Base-by-base conservation (phyloP, 2,797 vertebrate genomes). In the Falco biarmicus region DNA sequence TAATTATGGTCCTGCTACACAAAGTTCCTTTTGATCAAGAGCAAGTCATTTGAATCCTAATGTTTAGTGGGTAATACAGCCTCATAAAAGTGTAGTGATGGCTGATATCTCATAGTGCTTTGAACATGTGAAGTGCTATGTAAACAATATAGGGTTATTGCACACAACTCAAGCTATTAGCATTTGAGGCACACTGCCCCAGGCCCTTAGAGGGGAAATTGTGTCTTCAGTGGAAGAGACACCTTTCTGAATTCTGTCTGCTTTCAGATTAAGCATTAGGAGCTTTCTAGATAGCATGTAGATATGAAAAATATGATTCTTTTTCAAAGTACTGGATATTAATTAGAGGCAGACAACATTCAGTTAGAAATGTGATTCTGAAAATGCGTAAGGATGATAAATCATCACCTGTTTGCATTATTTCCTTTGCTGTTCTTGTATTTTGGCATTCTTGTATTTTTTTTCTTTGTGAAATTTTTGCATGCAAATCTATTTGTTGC, bases 21-120 rank as follows among this genome's bases (percentile, higher is more conserved):
- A 70, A 82, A 91, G 90, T 88, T 94, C 82, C 93, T 95, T 97
- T 96, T 95, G 94, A 96, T 96, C 94, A 96, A 87, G 59, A 79
- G 80, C 59, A 29, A 95, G 87, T 90, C 17, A 94, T 95, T 94
- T 95, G 84, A 95, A 84, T 83, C 56, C 60, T 91, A n/a, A 94
- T 66, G 83, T 94, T 95, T 95, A 96, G 86, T 93, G 95, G 85
- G 85, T 66, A 94, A 87, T 93, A 93, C 14, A 95, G 87, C 91
- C 96, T 95, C 90, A 73, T 96, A 96, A 96, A 97, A 96, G 66
- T 43, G 80, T 76, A 86, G 79, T 50, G 80, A 81, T 95, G 95
- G 87, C 93, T 87, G 93, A 91, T 97, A 97, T 91, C 94, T 96
- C 69, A 71, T 93, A 61, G 85, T 54, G 83, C 96, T 97, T 96